Evolutionary conservation across 1,140 invertebrate genomes (phyloP).

Genomic region (Bathynomus jamesi): DNA sequence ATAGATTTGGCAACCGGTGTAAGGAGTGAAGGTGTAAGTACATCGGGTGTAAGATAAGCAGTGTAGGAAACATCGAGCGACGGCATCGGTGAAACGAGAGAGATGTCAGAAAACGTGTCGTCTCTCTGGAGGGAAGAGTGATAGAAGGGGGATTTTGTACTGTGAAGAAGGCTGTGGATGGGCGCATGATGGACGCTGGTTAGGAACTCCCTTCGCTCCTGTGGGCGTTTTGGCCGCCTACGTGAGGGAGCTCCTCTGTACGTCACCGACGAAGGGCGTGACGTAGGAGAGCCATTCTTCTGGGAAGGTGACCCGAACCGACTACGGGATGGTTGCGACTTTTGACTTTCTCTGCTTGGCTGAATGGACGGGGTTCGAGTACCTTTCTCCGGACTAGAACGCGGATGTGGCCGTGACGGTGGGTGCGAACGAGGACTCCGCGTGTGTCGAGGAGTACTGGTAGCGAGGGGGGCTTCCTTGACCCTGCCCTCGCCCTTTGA

Average conservation of each 20-base stretch:
- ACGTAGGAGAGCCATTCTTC: background rate
- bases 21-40: constrained; percentile 22
- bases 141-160: constrained; percentile 1
- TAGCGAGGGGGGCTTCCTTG: constrained; percentile 24
- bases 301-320: background rate
- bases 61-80: constrained; percentile 35
- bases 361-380: background rate
- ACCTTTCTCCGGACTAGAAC: background rate
- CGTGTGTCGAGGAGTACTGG: constrained; percentile 31
- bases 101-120: constrained; percentile 24
- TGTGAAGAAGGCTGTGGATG: constrained; percentile 1
- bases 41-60: constrained; percentile 35
- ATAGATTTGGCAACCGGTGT: background rate
- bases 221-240: constrained; percentile 16
- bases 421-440: constrained; percentile 19
- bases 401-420: constrained; percentile 5
- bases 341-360: background rate
- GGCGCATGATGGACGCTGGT: background rate
- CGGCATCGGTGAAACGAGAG: constrained; percentile 32
- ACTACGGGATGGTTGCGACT: background rate
- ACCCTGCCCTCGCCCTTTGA: background rate
- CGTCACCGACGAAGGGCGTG: background rate
- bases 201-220: constrained; percentile 20
- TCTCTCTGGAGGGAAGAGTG: constrained; percentile 1
- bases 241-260: constrained; percentile 17